These are phyloP conservation scores for Smithornis capensis DNA, from an alignment of 2,113 vertebrate species.

Conservation along the genomic window DNA sequence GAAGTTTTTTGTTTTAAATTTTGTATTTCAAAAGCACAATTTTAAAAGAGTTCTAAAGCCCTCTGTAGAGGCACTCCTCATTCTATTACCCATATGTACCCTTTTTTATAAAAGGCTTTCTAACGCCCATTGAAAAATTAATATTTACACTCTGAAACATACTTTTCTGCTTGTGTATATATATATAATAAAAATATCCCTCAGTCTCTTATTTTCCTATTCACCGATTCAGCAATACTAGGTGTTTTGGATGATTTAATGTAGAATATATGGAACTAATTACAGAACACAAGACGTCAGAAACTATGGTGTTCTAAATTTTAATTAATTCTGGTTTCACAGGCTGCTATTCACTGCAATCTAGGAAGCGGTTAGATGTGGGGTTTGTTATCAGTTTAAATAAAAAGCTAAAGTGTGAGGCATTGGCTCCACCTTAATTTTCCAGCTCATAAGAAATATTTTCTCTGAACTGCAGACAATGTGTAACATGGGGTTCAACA, in stretches of 20 bases:
- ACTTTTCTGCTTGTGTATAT: not conserved
- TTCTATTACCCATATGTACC: not conserved
- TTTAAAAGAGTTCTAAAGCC: not conserved
- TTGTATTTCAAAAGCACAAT: not conserved
- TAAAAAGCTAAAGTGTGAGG: not conserved
- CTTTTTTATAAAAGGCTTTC: not conserved
- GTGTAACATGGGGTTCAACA: not conserved
- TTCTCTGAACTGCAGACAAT: not conserved
- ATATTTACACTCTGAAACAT: not conserved
- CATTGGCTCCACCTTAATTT: not conserved
- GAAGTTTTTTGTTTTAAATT: not conserved
- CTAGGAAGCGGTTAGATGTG: conserved; percentile 50
- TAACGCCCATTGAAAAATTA: not conserved
- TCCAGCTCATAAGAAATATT: not conserved
- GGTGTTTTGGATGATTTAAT: conserved; percentile 21
- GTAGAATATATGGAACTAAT: conserved; percentile 37
- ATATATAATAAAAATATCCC: not conserved
- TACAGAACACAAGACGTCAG: conserved; percentile 14
- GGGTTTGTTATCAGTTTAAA: not conserved
- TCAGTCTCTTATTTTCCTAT: not conserved
- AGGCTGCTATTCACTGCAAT: not conserved
- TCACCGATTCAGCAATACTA: not conserved
- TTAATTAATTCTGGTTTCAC: conserved; percentile 21
- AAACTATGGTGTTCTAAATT: conserved; percentile 38
- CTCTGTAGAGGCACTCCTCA: not conserved